These are phyloP conservation scores for Metopia argyrocephala DNA, from an alignment of 2,888 invertebrate species.

Conservation along the genomic window DNA sequence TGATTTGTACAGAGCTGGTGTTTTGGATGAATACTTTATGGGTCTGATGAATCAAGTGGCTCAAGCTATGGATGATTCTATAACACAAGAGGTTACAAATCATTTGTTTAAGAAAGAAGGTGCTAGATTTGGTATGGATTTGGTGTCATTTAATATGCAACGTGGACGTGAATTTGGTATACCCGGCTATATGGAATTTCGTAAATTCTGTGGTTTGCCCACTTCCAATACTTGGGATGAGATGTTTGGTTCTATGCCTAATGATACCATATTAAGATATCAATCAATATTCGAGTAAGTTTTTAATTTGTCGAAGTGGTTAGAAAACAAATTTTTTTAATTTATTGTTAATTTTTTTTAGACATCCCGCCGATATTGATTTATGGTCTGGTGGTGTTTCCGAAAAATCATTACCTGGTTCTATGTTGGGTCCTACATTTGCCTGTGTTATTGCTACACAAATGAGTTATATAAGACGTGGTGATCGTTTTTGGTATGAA, in stretches of 20 bases:
- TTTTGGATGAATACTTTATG: conserved; percentile 94
- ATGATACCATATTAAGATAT: conserved; percentile 90
- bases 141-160: conserved; percentile 96
- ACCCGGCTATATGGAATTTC: conserved; percentile 95
- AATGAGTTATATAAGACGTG: conserved; percentile 91
- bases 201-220: conserved; percentile 92
- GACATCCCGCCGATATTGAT: conserved; percentile 94
- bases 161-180: conserved; percentile 94
- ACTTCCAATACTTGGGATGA: conserved; percentile 87
- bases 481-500: conserved; percentile 97
- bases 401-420: conserved; percentile 92
- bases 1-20: conserved; percentile 93
- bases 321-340: neutral
- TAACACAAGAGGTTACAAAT: conserved; percentile 93
- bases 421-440: conserved; percentile 96
- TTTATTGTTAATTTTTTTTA: conserved; percentile 71
- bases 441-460: conserved; percentile 96
- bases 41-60: conserved; percentile 96
- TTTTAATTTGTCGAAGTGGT: neutral
- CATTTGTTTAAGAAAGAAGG: conserved; percentile 91
- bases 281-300: conserved; percentile 89
- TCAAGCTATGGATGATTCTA: conserved; percentile 96
- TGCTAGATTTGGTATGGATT: conserved; percentile 89
- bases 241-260: conserved; percentile 91
- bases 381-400: conserved; percentile 97